A percentile compares a stretch with the other conserved stretches of the same genome.
Conservation (phyloP, 2,888 invertebrate species). For the Polyommatus iphigenia region DNA sequence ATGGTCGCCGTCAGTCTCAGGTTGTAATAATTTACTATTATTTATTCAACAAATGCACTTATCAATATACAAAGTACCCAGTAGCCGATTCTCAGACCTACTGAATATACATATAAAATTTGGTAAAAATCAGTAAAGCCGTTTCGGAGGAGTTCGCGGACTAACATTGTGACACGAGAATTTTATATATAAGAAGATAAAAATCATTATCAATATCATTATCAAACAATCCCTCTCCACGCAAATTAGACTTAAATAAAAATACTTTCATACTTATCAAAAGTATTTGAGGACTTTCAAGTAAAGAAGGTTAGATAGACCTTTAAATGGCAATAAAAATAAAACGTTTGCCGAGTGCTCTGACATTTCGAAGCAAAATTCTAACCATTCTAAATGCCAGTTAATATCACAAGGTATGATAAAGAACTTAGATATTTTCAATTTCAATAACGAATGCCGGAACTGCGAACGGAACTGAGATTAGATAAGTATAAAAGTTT, state of each 20-base stretch:
- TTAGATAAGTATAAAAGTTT: background rate
- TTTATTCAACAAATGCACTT: too few relatives aligned
- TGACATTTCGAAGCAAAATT: constrained; percentile 20
- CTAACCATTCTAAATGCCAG: constrained; percentile 9
- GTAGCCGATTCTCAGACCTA: too few relatives aligned
- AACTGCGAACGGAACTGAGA: background rate
- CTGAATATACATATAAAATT: too few relatives aligned
- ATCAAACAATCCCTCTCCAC: too few relatives aligned
- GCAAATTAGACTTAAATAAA: background rate
- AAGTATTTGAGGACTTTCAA: background rate
- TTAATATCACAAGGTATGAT: background rate
- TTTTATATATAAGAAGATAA: too few relatives aligned
- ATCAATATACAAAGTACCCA: too few relatives aligned
- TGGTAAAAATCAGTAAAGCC: too few relatives aligned
- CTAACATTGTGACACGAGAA: too few relatives aligned
- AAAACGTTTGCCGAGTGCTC: background rate
- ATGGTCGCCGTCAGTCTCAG: too few relatives aligned
- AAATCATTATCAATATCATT: too few relatives aligned
- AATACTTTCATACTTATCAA: background rate
- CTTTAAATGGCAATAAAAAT: constrained; percentile 4
- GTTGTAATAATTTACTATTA: too few relatives aligned
- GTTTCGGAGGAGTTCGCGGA: too few relatives aligned
- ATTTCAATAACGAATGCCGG: background rate
- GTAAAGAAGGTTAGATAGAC: background rate
- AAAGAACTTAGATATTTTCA: background rate